phyloP scores from a whole-genome alignment of 2,113 vertebrate species.

The Tor tambroides region DNA sequence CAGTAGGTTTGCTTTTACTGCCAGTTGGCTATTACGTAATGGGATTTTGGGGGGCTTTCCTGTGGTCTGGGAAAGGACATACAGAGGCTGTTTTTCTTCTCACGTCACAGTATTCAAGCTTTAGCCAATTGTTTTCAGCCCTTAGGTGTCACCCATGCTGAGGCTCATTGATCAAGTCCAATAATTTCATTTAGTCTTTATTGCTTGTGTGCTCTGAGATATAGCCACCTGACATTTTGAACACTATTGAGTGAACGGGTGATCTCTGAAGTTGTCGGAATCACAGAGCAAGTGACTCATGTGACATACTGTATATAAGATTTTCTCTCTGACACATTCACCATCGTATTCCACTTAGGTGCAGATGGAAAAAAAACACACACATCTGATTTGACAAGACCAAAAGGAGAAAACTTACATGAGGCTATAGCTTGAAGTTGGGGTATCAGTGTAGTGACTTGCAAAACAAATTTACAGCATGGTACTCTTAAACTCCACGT shows the following conservation, averaged over 20 bases:
- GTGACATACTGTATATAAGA: background rate
- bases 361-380: background rate
- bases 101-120: background rate
- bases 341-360: background rate
- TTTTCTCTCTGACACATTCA: background rate
- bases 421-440: background rate
- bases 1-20: background rate
- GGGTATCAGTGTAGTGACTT: background rate
- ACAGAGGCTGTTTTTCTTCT: background rate
- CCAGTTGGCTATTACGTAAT: background rate
- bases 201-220: constrained; percentile 10
- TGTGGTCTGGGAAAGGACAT: background rate
- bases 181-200: constrained; percentile 5
- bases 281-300: constrained; percentile 33
- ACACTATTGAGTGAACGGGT: constrained; percentile 22
- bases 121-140: background rate
- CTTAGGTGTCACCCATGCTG: background rate
- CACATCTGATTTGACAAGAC: background rate
- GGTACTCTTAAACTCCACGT: too few relatives aligned
- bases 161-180: constrained; percentile 22
- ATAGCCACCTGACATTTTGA: constrained; percentile 12
- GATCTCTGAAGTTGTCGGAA: background rate
- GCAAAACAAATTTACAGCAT: too few relatives aligned
- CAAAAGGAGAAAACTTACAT: background rate
- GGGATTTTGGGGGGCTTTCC: background rate